Evolutionary conservation across 2,888 invertebrate genomes (phyloP).

Genomic region (Sepioteuthis lessoniana): DNA sequence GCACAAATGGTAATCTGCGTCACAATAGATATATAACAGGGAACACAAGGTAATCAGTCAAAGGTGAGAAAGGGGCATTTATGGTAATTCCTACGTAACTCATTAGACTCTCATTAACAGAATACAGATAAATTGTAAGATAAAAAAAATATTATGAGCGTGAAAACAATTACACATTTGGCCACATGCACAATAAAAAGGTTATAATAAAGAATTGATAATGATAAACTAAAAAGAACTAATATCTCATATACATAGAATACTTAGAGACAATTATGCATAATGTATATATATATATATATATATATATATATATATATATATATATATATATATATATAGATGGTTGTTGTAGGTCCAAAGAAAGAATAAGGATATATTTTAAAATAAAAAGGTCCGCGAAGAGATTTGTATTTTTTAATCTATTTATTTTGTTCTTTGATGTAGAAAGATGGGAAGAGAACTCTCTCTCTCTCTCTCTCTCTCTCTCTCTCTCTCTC

Average conservation of each 20-base stretch:
- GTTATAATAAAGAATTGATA: not conserved
- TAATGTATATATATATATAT: not conserved
- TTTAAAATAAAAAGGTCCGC: too few species aligned
- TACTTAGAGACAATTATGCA: too few species aligned
- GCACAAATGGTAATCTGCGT: not conserved
- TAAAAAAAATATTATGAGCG: not conserved
- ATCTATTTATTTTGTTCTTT: too few species aligned
- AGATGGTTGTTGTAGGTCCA: not conserved
- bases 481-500: too few species aligned
- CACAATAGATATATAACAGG: not conserved
- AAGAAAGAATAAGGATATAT: too few species aligned
- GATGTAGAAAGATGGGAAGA: too few species aligned
- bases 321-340: not conserved
- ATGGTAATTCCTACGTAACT: not conserved
- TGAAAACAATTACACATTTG: not conserved
- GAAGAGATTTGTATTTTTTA: too few species aligned
- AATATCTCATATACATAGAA: too few species aligned
- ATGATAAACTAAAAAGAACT: not conserved
- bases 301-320: slow-evolving; percentile 2
- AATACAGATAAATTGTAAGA: not conserved
- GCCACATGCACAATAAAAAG: not conserved
- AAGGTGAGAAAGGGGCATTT: not conserved
- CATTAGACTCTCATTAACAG: not conserved
- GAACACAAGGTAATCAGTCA: not conserved
- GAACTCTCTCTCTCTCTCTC: too few species aligned